Conservation (phyloP, 2,113 vertebrate species). For the Tenrec ecaudatus region DNA sequence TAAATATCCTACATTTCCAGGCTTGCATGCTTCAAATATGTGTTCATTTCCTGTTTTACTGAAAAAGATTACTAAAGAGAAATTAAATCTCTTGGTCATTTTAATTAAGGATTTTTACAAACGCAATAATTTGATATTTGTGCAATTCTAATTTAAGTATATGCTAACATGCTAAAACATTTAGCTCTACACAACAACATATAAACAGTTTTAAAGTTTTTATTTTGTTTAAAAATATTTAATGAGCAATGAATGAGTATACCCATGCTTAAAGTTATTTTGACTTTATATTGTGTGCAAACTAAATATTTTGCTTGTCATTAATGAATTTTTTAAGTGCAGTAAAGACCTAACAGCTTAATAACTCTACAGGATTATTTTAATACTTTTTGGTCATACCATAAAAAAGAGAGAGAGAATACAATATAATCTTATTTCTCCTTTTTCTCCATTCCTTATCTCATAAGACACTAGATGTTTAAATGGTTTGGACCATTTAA, state of each 20-base stretch:
- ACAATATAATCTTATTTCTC: background rate
- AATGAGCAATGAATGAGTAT: background rate
- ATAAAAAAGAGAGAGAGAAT: background rate
- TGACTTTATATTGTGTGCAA: background rate
- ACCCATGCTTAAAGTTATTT: background rate
- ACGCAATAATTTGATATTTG: background rate
- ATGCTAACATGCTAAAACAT: slow-evolving; percentile 27
- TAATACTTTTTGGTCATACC: background rate
- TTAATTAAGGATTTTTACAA: slow-evolving; percentile 14
- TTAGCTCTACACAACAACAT: background rate
- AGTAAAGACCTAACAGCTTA: background rate
- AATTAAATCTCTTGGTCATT: background rate
- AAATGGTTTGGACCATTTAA: background rate
- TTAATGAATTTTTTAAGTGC: background rate
- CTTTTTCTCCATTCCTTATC: background rate
- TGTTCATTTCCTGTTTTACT: background rate
- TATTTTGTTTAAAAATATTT: background rate
- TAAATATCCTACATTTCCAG: slow-evolving; percentile 11
- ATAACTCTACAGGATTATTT: background rate
- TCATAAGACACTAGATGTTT: background rate
- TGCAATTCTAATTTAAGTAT: background rate
- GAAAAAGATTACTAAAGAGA: background rate
- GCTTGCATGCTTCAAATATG: background rate
- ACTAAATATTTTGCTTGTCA: background rate
- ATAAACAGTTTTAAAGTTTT: background rate